A percentile compares a stretch with the other conserved stretches of the same genome.
These are phyloP conservation scores for Rhynchophorus ferrugineus DNA, from an alignment of 1,140 invertebrate species.

Conservation along the genomic window DNA sequence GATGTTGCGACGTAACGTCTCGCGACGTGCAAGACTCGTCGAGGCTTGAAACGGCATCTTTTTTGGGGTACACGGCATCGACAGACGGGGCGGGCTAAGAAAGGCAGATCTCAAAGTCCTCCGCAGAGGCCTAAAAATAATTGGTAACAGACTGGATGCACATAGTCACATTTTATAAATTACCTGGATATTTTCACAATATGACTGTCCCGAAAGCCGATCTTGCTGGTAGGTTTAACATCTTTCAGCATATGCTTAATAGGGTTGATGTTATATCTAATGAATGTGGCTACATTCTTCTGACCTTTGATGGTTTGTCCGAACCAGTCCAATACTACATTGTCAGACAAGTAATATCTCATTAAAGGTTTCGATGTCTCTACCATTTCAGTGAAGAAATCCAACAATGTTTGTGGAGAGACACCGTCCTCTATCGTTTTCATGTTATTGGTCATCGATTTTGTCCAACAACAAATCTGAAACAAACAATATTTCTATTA, in stretches of 20 bases:
- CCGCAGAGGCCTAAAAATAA: constrained; percentile 19
- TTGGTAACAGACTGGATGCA: background rate
- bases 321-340: constrained; percentile 50
- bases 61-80: constrained; percentile 20
- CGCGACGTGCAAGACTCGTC: constrained; percentile 8
- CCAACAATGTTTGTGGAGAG: constrained; percentile 25
- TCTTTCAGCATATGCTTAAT: constrained; percentile 32
- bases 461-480: too few relatives aligned
- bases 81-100: constrained; percentile 24
- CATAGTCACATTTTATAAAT: constrained; percentile 5
- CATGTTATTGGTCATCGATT: constrained; percentile 2
- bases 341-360: constrained; percentile 44
- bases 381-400: constrained; percentile 35
- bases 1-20: background rate
- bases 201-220: constrained; percentile 35
- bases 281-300: constrained; percentile 40
- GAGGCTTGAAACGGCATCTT: constrained; percentile 23
- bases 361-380: constrained; percentile 34
- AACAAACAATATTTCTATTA: too few relatives aligned
- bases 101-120: constrained; percentile 18
- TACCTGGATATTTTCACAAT: constrained; percentile 26
- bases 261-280: constrained; percentile 27
- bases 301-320: constrained; percentile 47
- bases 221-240: constrained; percentile 27
- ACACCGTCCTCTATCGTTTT: constrained; percentile 17